Evolutionary conservation across 2,888 invertebrate genomes (phyloP).

Genomic region (Automeris io): DNA sequence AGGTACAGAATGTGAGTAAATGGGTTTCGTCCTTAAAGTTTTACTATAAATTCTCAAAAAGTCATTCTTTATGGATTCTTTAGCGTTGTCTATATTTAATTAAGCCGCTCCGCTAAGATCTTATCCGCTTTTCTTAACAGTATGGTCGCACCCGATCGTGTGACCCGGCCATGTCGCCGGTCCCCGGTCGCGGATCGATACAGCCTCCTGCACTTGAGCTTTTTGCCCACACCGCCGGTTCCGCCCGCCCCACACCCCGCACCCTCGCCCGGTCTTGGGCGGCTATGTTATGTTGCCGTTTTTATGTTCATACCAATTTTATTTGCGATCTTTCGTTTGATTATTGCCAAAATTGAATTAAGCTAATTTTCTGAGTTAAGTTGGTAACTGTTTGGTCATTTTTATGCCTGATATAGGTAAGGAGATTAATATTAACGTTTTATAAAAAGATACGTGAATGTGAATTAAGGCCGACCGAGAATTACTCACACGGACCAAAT

Average conservation of each 20-base stretch:
- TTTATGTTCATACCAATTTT: constrained; percentile 55
- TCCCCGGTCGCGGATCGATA: constrained; percentile 67
- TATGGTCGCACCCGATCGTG: constrained; percentile 26
- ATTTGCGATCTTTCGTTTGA: constrained; percentile 21
- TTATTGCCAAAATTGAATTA: constrained; percentile 4
- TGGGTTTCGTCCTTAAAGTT: too few relatives aligned
- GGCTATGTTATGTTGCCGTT: constrained; percentile 50
- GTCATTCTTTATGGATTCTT: too few relatives aligned
- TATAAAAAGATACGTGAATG: too few relatives aligned
- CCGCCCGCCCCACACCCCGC: constrained; percentile 21
- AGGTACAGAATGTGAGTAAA: too few relatives aligned
- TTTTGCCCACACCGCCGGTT: constrained; percentile 42
- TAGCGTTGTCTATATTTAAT: too few relatives aligned
- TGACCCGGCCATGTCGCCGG: constrained; percentile 72
- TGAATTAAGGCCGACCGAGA: too few relatives aligned
- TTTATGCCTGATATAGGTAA: too few relatives aligned
- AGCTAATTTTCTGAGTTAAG: background rate
- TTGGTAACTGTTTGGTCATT: background rate
- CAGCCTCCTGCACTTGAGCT: constrained; percentile 74
- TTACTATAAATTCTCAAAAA: too few relatives aligned
- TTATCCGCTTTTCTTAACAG: constrained; percentile 21
- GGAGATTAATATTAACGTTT: too few relatives aligned
- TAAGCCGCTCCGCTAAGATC: constrained; percentile 8
- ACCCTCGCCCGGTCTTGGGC: constrained; percentile 33
- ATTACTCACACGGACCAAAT: too few relatives aligned